Percentiles rank a stretch among this genome's conserved stretches.
Conservation (phyloP, 2,113 vertebrate genomes). For the Dryoscopus gambensis region DNA sequence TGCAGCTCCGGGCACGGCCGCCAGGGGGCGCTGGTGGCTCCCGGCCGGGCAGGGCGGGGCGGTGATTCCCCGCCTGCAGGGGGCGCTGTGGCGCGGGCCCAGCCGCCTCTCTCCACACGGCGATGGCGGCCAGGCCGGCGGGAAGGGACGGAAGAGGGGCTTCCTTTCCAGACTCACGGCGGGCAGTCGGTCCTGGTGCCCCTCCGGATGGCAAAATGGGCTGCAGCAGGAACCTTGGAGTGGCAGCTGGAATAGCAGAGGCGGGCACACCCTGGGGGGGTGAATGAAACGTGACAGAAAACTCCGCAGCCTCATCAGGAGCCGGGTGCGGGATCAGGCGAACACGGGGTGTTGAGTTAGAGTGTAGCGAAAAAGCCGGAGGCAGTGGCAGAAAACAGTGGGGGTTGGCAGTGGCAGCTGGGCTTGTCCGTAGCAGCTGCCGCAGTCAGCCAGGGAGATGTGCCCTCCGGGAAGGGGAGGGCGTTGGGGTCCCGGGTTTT, state of each 20-base stretch:
- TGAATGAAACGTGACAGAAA: neutral
- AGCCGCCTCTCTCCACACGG: neutral
- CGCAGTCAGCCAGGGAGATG: rapidly evolving
- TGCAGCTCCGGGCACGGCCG: neutral
- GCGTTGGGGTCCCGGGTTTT: rapidly evolving
- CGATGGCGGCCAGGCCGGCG: neutral
- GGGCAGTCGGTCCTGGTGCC: rapidly evolving
- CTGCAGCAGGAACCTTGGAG: neutral
- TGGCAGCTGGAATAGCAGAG: neutral
- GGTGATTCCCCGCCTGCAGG: neutral
- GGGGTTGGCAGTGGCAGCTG: neutral
- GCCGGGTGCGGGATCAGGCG: rapidly evolving
- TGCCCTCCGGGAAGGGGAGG: rapidly evolving
- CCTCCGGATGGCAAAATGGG: rapidly evolving
- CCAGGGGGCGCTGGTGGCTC: neutral
- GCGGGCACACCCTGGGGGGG: rapidly evolving
- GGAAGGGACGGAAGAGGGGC: neutral
- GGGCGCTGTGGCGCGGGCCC: neutral
- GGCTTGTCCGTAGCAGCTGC: neutral
- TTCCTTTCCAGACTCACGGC: neutral
- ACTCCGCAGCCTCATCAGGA: neutral
- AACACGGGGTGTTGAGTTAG: neutral
- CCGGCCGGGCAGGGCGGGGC: neutral
- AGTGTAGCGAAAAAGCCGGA: neutral
- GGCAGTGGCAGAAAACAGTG: neutral